phyloP scores from a whole-genome alignment of 2,797 vertebrate species.

The Sebastes trivittatus region DNA sequence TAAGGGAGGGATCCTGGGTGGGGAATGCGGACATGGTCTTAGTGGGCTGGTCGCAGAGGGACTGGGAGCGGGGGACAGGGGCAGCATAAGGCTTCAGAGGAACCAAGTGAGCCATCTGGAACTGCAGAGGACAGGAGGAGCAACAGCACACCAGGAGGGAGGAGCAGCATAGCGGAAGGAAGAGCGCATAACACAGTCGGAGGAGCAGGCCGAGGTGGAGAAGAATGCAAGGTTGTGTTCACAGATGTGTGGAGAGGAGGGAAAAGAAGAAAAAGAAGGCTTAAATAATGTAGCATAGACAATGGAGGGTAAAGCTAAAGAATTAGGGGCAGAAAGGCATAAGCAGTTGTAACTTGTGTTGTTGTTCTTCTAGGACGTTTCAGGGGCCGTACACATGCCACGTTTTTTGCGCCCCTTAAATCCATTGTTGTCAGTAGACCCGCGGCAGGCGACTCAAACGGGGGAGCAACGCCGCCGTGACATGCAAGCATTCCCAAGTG shows the following conservation, averaged over 20 bases:
- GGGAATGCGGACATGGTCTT: constrained; percentile 94
- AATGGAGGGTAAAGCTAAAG: constrained; percentile 32
- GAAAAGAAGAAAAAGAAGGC: constrained; percentile 31
- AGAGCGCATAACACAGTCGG: background rate
- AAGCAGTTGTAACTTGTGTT: background rate
- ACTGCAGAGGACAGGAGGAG: constrained; percentile 75
- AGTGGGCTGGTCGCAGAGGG: constrained; percentile 93
- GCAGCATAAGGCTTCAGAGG: constrained; percentile 93
- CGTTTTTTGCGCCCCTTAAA: too few species aligned
- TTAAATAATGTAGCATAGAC: constrained; percentile 34
- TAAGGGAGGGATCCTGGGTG: constrained; percentile 88
- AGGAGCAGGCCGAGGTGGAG: constrained; percentile 19
- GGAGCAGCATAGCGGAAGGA: constrained; percentile 29
- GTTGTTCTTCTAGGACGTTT: background rate
- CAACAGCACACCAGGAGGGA: constrained; percentile 30
- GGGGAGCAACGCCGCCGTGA: too few species aligned
- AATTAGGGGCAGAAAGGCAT: constrained; percentile 8
- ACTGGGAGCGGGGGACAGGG: constrained; percentile 93
- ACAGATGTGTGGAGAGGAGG: constrained; percentile 2
- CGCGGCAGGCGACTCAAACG: too few species aligned
- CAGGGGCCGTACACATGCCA: too few species aligned
- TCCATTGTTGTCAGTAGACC: too few species aligned
- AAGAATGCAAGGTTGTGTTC: constrained; percentile 31
- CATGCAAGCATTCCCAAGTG: too few species aligned
- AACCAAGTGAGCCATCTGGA: constrained; percentile 93